Evolutionary conservation across 2,113 vertebrate genomes (phyloP), one percentile per base, ranked within the genome.

Genomic region (Gymnorhina tibicen): DNA sequence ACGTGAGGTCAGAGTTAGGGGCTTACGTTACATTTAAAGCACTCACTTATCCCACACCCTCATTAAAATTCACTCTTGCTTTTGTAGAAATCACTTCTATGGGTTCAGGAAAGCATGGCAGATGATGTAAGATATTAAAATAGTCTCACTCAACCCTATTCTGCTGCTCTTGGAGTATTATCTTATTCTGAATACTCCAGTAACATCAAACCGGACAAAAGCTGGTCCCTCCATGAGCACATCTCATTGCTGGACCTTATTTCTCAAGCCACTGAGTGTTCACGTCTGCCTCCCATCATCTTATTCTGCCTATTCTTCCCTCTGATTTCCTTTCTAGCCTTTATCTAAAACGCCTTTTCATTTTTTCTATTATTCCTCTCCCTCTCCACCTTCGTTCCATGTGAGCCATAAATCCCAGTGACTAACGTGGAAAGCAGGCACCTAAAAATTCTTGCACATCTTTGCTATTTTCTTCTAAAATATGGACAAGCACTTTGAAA

Each of bases 241-340:
- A 4, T 44, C 79, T 93, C 73, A 7, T 33, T 64, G 83, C 95
- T 64, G 85, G 92, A 83, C 56, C 13, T 3, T 46, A 87, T 70
- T 58, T 83, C 16, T 84, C 47, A 77, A 52, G 83, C 56, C 89
- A 44, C 52, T 6, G 27, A 84, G 19, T 22, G 37, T 26, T 94
- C 91, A 74, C 44, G 59, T 92, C 72, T 67, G 64, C 64, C 32
- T 94, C 66, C 47, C 58, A 91, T 91, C 69, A 81, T 53, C 69
- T 91, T 92, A 49, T 70, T 95, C 92, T 95, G 59, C 47, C 63
- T 85, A 17, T 90, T 96, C 63, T 85, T 93, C 58, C 44, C 52
- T 67, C 73, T 68, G 76, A 93, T 91, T 88, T 86, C 32, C 46
- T 89, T 87, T 88, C 68, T 69, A 55, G 32, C 22, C 49, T 93